These are phyloP conservation scores for Parascotia fuliginaria DNA, from an alignment of 2,888 invertebrate genomes.

Conservation along the genomic window DNA sequence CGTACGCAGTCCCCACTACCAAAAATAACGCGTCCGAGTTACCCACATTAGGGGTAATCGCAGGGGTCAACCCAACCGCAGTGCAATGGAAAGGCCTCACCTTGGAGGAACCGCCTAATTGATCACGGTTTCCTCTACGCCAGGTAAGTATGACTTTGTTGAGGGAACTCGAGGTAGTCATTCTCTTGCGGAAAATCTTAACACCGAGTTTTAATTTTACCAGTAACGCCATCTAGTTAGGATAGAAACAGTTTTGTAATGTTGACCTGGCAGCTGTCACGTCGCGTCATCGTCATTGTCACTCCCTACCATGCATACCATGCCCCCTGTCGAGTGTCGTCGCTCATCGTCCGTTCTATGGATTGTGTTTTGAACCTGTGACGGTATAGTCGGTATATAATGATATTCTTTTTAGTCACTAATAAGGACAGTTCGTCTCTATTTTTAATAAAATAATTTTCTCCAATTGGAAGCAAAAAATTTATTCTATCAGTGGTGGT, in stretches of 20 bases:
- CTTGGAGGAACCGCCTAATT: constrained; percentile 11
- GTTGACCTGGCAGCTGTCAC: too few relatives aligned
- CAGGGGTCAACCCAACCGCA: constrained; percentile 1
- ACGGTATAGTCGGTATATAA: too few relatives aligned
- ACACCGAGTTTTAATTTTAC: constrained; percentile 7
- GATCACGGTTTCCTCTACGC: constrained; percentile 7
- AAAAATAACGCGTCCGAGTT: background rate
- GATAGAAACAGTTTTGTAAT: background rate
- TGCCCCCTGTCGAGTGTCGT: too few relatives aligned
- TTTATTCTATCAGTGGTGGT: too few relatives aligned
- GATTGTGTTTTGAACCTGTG: too few relatives aligned
- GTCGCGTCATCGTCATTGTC: too few relatives aligned
- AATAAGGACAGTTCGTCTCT: too few relatives aligned
- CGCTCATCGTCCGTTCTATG: too few relatives aligned
- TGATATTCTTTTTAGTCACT: too few relatives aligned
- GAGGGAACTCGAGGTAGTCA: constrained; percentile 8
- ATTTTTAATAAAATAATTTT: too few relatives aligned
- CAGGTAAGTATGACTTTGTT: background rate
- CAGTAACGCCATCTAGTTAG: constrained; percentile 6
- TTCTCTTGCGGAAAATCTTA: constrained; percentile 2
- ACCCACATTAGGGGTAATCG: background rate
- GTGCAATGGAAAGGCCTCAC: constrained; percentile 6
- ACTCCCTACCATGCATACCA: too few relatives aligned
- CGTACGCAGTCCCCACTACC: background rate
- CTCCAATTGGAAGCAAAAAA: too few relatives aligned